phyloP scores from a whole-genome alignment of 2,113 vertebrate genomes.

The Rhinogobius similis region DNA sequence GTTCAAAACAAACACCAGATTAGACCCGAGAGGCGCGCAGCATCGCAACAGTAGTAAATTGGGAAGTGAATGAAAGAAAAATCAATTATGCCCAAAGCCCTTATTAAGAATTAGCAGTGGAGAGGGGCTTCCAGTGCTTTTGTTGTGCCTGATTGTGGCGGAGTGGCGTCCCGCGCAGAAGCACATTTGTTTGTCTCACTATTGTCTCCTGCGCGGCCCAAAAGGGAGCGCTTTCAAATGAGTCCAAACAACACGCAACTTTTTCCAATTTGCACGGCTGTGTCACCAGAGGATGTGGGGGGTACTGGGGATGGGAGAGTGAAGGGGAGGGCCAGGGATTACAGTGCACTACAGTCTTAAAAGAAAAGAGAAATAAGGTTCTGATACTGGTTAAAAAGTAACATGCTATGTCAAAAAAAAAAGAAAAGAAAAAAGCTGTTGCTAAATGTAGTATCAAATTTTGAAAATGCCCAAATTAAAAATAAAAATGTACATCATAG shows the following conservation, averaged over 20 bases:
- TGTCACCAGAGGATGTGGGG: constrained; percentile 1
- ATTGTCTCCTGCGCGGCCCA: constrained; percentile 41
- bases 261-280: constrained; percentile 15
- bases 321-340: neutral
- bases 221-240: constrained; percentile 27
- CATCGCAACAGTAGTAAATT: constrained; percentile 60
- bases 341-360: no score
- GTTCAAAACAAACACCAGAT: constrained; percentile 58
- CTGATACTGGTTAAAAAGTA: no score
- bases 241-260: constrained; percentile 30
- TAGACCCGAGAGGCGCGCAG: constrained; percentile 56
- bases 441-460: no score
- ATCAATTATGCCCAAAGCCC: constrained; percentile 69
- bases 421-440: no score
- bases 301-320: neutral
- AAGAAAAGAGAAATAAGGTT: no score
- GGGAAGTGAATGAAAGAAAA: constrained; percentile 67
- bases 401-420: no score
- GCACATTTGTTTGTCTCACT: constrained; percentile 49
- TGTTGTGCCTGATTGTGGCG: constrained; percentile 64
- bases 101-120: constrained; percentile 68
- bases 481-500: no score
- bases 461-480: no score
- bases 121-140: constrained; percentile 51
- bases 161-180: constrained; percentile 48